These are phyloP conservation scores for Protosalanx chinensis DNA, from an alignment of 2,797 vertebrate genomes.

Conservation along the genomic window DNA sequence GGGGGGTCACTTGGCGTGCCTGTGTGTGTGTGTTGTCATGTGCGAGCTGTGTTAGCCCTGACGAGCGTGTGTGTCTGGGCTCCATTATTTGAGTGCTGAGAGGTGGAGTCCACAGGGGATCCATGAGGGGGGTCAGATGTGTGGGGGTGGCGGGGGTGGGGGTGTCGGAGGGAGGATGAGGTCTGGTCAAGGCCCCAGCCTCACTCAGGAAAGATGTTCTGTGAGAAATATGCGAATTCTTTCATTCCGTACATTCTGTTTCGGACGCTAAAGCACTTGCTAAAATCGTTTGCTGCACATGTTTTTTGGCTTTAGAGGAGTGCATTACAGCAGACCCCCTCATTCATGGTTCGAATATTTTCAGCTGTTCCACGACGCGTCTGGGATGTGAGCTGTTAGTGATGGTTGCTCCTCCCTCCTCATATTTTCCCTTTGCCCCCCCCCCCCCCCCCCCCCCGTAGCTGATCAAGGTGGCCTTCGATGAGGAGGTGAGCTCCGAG, in stretches of 20 bases:
- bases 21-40: constrained; percentile 17
- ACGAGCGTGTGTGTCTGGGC: constrained; percentile 22
- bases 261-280: not conserved
- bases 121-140: constrained; percentile 1
- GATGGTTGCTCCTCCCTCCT: not conserved
- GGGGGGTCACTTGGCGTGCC: constrained; percentile 40
- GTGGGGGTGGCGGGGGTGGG: not conserved
- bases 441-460: constrained; percentile 46
- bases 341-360: not conserved
- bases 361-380: not conserved
- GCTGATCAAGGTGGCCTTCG: constrained; percentile 97
- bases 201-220: not conserved
- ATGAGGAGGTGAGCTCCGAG: constrained; percentile 96
- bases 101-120: constrained; percentile 24
- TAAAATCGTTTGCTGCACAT: not conserved
- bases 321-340: not conserved
- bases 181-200: not conserved
- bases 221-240: constrained; percentile 2
- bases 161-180: not conserved
- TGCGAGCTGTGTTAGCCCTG: constrained; percentile 14
- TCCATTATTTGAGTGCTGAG: constrained; percentile 43
- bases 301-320: constrained; percentile 6
- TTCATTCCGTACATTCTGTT: constrained; percentile 20
- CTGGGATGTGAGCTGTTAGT: not conserved
- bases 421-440: constrained; percentile 12